Conservation (phyloP, 2,113 vertebrate species). For the Nothobranchius kuhntae region DNA sequence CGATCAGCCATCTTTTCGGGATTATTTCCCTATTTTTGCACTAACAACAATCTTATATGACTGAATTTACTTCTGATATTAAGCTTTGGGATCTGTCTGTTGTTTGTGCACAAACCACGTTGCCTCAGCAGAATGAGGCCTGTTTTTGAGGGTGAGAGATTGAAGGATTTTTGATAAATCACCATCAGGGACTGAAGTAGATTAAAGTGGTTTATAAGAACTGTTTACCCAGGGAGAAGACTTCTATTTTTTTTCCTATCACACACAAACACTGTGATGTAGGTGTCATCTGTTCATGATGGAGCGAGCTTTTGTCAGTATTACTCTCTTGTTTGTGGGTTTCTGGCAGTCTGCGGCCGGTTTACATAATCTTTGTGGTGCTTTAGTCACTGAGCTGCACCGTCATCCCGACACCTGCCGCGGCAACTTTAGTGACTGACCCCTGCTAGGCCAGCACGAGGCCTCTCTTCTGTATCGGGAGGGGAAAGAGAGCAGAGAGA, state of each 20-base stretch:
- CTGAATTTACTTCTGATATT: too few relatives aligned
- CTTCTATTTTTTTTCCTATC: constrained; percentile 27
- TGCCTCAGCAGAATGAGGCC: constrained; percentile 8
- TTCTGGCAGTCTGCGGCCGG: constrained; percentile 27
- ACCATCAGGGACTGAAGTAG: constrained; percentile 12
- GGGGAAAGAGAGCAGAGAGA: constrained; percentile 16
- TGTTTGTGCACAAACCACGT: neutral
- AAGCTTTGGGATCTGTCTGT: too few relatives aligned
- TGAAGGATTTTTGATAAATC: constrained; percentile 34
- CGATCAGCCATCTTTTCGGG: too few relatives aligned
- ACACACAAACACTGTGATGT: constrained; percentile 38
- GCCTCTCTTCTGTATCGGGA: constrained; percentile 6
- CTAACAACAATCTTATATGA: too few relatives aligned
- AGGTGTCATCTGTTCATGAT: constrained; percentile 47
- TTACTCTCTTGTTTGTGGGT: neutral
- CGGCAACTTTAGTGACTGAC: constrained; percentile 29
- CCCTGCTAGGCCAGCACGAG: constrained; percentile 27
- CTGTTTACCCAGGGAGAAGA: constrained; percentile 18
- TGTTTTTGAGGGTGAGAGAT: constrained; percentile 10
- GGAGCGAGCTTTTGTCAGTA: constrained; percentile 39
- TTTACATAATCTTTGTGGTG: constrained; percentile 44
- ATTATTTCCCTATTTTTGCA: too few relatives aligned
- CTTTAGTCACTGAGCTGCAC: constrained; percentile 27
- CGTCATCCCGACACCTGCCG: constrained; percentile 38
- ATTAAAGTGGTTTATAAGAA: constrained; percentile 47